Conservation (phyloP, 2,113 vertebrate species). For the Malurus cyaneus region DNA sequence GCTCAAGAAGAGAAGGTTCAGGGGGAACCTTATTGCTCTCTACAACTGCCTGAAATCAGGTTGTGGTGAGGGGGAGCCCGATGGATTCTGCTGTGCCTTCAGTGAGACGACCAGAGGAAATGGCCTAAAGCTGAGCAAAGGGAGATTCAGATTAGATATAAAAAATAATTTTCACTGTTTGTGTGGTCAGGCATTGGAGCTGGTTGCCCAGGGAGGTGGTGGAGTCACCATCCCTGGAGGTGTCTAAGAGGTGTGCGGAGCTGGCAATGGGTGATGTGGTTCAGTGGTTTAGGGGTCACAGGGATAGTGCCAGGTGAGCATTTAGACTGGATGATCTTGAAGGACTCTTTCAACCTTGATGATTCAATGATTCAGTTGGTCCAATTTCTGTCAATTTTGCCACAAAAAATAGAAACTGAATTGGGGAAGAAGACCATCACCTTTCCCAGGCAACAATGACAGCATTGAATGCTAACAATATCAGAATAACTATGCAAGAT, state of each 20-base stretch:
- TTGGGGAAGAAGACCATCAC: not conserved
- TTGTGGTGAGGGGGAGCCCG: fast-evolving
- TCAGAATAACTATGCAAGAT: not conserved
- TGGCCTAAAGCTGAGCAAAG: not conserved
- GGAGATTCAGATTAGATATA: not conserved
- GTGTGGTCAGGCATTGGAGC: not conserved
- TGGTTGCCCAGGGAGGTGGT: not conserved
- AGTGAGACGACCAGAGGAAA: not conserved
- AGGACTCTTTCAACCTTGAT: not conserved
- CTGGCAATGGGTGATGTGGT: not conserved
- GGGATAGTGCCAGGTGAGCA: not conserved
- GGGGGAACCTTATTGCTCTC: fast-evolving
- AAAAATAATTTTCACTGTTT: not conserved
- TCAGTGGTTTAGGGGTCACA: not conserved
- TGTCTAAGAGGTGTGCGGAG: not conserved
- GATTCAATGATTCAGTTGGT: fast-evolving
- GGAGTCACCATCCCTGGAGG: not conserved
- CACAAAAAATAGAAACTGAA: not conserved
- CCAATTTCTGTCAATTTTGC: not conserved
- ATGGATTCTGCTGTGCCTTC: not conserved
- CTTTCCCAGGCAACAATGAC: not conserved
- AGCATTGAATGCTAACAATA: not conserved
- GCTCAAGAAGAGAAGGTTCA: not conserved
- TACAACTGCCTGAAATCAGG: not conserved
- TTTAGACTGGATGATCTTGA: not conserved